Evolutionary conservation across 2,797 vertebrate species (phyloP), one percentile per base, ranked within the genome.

Genomic region (Cynopterus sphinx): DNA sequence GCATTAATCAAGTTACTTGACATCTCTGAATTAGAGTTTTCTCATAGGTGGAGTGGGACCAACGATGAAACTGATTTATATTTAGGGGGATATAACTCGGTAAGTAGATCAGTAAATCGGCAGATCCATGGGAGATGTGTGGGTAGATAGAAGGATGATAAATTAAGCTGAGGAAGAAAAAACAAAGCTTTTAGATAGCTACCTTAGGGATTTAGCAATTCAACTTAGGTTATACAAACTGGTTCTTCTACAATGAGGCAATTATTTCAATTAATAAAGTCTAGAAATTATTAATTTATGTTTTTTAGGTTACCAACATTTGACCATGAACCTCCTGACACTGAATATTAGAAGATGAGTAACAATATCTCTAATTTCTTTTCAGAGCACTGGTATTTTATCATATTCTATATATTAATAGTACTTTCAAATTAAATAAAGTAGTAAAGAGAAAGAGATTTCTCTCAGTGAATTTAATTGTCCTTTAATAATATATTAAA

Each of bases 271-370:
- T 53, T 71, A n/a, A 87, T 53, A 24, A 43, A 61, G 55, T 78
- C 95, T 31, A 88, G n/a, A 94, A 90, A 85, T 13, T 39, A 59
- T 57, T 57, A 77, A 67, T 84, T 94, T 63, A 31, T 91, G 26
- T n/a, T 87, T 87, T 39, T 57, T 67, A 71, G 19, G 4, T 74
- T 73, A n/a, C 5, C 2, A 24, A 28, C 46, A 55, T 86, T 81
- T 94, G 81, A 73, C 59, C 78, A 57, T n/a, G 31, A 84, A 59
- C 9, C 6, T 51, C 41, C 16, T 92, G 31, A 81, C 16, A 21
- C 28, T 77, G 15, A 92, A 79, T 84, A 84, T 63, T 84, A 31
- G 86, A 59, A 73, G 19, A 41, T 88, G 73, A 93, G 5, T 53
- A 77, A 39, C 63, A 51, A 57, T 49, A 33, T 19, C 16, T 71